Percentiles rank a stretch among this genome's conserved stretches.
Conservation (phyloP, 2,888 invertebrate species). For the Parnassius apollo region DNA sequence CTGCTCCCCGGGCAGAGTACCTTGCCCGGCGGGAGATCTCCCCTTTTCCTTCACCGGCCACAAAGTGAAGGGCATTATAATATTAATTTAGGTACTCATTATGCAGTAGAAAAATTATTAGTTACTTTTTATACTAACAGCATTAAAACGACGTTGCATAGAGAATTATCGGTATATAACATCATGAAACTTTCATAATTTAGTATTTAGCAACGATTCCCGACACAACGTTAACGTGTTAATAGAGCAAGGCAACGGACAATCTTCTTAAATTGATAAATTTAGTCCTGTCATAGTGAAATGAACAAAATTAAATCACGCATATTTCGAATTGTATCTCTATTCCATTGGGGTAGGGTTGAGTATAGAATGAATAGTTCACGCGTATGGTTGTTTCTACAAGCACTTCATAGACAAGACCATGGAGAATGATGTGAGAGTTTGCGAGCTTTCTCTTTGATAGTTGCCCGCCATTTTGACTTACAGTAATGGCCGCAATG, state of each 20-base stretch:
- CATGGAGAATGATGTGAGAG: slow-evolving; percentile 77
- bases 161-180: slow-evolving; percentile 40
- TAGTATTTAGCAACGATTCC: slow-evolving; percentile 60
- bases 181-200: slow-evolving; percentile 58
- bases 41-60: no score
- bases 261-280: slow-evolving; percentile 74
- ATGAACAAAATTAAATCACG: slow-evolving; percentile 41
- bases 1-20: no score
- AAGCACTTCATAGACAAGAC: slow-evolving; percentile 60
- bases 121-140: no score
- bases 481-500: slow-evolving; percentile 70
- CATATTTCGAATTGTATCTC: slow-evolving; percentile 33
- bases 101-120: no score
- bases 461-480: slow-evolving; percentile 77
- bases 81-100: no score
- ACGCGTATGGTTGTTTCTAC: slow-evolving; percentile 51
- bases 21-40: no score
- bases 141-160: slow-evolving; percentile 23
- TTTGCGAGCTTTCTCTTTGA: slow-evolving; percentile 75
- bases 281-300: slow-evolving; percentile 62
- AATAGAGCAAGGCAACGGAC: slow-evolving; percentile 66
- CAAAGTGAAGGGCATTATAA: no score
- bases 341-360: slow-evolving; percentile 36
- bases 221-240: slow-evolving; percentile 66
- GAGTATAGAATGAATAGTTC: slow-evolving; percentile 33